Conservation (phyloP, 2,113 vertebrate genomes). For the Anarrhichthys ocellatus region DNA sequence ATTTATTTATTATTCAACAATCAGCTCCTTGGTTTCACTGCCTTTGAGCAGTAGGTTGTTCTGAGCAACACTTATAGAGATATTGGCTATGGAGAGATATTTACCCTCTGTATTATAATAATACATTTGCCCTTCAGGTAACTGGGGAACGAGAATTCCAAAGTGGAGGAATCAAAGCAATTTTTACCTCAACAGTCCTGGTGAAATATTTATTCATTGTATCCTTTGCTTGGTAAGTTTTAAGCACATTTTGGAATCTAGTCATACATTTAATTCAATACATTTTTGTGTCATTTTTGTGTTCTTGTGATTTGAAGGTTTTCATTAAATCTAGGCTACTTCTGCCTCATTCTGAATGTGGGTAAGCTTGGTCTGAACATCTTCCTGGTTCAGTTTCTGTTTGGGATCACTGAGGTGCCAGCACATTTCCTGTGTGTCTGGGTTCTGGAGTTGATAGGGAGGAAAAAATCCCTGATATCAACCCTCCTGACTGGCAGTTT, state of each 20-base stretch:
- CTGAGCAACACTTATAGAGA: too few species aligned
- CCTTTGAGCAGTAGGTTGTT: too few species aligned
- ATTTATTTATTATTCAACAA: too few species aligned
- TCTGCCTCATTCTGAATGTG: constrained; percentile 65
- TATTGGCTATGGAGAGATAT: too few species aligned
- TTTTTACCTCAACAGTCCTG: constrained; percentile 65
- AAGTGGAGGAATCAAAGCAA: constrained; percentile 44
- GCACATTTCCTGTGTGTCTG: constrained; percentile 69
- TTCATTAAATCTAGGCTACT: constrained; percentile 67
- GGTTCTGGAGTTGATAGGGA: constrained; percentile 69
- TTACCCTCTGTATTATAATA: background rate
- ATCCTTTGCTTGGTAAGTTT: constrained; percentile 68
- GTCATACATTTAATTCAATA: background rate
- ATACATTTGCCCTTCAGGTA: constrained; percentile 23
- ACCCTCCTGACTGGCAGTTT: constrained; percentile 45
- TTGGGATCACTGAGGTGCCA: constrained; percentile 66
- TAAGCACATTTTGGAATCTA: background rate
- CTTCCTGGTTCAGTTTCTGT: constrained; percentile 67
- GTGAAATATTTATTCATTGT: constrained; percentile 66
- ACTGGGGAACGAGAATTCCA: constrained; percentile 14
- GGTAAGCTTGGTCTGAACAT: constrained; percentile 62
- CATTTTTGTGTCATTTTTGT: background rate
- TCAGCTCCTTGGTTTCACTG: too few species aligned
- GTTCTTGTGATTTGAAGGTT: constrained; percentile 69
- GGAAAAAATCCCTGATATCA: constrained; percentile 63